These are phyloP conservation scores for Nannospalax galili DNA, from an alignment of 2,113 vertebrate species.

Conservation along the genomic window DNA sequence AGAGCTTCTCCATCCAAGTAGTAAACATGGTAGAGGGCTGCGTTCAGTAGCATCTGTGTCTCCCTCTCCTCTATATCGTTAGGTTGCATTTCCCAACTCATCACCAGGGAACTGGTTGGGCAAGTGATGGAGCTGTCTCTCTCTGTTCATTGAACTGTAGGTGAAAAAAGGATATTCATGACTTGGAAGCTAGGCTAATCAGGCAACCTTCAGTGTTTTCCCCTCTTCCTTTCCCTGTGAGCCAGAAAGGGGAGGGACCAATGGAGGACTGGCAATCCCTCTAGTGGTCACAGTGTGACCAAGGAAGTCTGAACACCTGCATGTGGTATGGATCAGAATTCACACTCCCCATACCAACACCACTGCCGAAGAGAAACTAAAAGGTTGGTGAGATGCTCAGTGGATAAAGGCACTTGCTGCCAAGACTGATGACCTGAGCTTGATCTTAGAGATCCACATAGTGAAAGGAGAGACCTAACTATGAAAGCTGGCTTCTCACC, in stretches of 20 bases:
- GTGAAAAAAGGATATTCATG: neutral
- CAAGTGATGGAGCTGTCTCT: neutral
- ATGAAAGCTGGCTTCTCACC: neutral
- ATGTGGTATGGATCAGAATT: neutral
- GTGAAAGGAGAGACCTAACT: neutral
- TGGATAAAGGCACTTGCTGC: no score
- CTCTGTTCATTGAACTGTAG: neutral
- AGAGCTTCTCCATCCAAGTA: slow-evolving; percentile 37
- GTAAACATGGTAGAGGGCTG: neutral
- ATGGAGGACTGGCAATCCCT: neutral
- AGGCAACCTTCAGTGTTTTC: neutral
- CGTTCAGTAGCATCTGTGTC: neutral
- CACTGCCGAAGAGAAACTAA: neutral
- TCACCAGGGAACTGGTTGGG: neutral
- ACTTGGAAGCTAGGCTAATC: neutral
- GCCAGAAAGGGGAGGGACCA: neutral
- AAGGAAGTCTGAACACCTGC: neutral
- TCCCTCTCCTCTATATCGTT: neutral
- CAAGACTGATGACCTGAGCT: no score
- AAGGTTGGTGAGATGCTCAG: no score
- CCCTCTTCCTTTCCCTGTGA: neutral
- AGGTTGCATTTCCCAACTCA: neutral
- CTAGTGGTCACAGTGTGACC: neutral
- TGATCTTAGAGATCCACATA: neutral
- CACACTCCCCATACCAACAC: rapidly evolving